phyloP scores from a whole-genome alignment of 2,797 vertebrate genomes.

The Dendrocincla fuliginosa region DNA sequence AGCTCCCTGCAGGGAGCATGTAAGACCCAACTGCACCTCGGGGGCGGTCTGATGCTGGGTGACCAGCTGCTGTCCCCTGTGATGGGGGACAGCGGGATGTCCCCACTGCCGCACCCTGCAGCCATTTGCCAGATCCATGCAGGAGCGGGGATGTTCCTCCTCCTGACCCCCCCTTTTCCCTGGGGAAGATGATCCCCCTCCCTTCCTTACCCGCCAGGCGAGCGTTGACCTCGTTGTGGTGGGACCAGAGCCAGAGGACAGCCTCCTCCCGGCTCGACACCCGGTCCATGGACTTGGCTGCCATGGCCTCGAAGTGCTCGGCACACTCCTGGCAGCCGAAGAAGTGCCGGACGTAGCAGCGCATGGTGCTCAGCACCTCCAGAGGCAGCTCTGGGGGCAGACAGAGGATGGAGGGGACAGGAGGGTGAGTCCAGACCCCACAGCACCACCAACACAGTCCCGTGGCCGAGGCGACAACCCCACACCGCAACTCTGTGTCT shows the following conservation, averaged over 20 bases:
- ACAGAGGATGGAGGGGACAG: not conserved
- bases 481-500: rapidly evolving
- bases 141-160: not conserved
- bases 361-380: conserved; percentile 86
- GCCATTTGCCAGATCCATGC: not conserved
- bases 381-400: conserved; percentile 68
- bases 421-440: rapidly evolving
- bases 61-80: not conserved
- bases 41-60: rapidly evolving
- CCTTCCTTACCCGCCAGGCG: conserved; percentile 84
- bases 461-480: rapidly evolving
- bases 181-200: rapidly evolving
- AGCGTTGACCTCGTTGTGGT: conserved; percentile 90
- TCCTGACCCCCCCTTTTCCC: not conserved
- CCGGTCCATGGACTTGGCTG: conserved; percentile 72
- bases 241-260: conserved; percentile 88
- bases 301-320: conserved; percentile 89
- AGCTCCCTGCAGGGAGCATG: not conserved
- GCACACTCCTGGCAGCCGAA: conserved; percentile 89
- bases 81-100: rapidly evolving
- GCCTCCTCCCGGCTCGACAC: conserved; percentile 70
- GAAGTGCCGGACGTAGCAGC: conserved; percentile 83
- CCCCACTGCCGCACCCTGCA: not conserved
- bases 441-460: not conserved
- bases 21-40: not conserved